phyloP scores from a whole-genome alignment of 2,888 invertebrate species.

The Trissonchulus latispiculum region DNA sequence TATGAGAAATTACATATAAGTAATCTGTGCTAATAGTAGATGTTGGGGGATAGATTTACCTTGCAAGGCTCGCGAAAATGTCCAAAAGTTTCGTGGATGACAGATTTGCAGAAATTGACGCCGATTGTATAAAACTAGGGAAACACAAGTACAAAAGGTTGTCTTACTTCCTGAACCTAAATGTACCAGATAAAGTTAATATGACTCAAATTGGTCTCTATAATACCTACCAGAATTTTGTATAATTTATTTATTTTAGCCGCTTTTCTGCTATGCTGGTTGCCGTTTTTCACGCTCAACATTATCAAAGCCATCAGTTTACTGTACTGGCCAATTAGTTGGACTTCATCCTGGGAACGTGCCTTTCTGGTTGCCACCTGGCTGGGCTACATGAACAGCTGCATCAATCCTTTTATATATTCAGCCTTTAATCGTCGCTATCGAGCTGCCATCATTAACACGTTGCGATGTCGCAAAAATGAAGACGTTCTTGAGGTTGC shows the following conservation, averaged over 20 bases:
- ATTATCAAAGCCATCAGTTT: slow-evolving; percentile 92
- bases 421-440: slow-evolving; percentile 48
- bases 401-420: slow-evolving; percentile 50
- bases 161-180: too few relatives aligned
- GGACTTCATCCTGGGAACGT: neutral
- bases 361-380: slow-evolving; percentile 1
- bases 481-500: neutral
- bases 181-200: too few relatives aligned
- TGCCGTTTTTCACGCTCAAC: slow-evolving; percentile 96
- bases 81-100: too few relatives aligned
- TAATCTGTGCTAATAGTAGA: too few relatives aligned
- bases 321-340: neutral
- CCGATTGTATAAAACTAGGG: too few relatives aligned
- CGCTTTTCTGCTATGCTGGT: slow-evolving; percentile 95
- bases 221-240: too few relatives aligned
- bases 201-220: too few relatives aligned
- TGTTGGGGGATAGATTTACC: too few relatives aligned
- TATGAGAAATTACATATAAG: too few relatives aligned
- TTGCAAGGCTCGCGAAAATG: too few relatives aligned
- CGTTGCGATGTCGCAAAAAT: neutral
- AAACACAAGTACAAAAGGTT: too few relatives aligned
- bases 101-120: too few relatives aligned
- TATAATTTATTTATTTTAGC: slow-evolving; percentile 57
- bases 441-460: slow-evolving; percentile 34
- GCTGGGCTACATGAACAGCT: slow-evolving; percentile 48